These are phyloP conservation scores for Athene cunicularia DNA, from an alignment of 2,113 vertebrate species.

Conservation along the genomic window DNA sequence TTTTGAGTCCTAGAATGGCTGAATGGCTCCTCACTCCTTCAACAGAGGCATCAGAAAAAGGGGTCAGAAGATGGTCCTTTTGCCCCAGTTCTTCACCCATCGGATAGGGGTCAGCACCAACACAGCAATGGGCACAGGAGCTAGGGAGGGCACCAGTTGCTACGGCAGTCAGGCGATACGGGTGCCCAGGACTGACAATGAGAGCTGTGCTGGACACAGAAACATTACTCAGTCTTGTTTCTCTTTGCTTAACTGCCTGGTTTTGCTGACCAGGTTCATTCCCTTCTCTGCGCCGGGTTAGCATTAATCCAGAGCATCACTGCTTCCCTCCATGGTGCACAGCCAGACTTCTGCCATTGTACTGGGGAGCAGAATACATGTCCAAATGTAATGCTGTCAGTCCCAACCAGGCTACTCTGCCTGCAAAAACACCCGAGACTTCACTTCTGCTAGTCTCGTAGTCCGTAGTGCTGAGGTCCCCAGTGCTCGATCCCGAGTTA, in stretches of 20 bases:
- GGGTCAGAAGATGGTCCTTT: not conserved
- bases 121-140: not conserved
- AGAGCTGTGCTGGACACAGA: not conserved
- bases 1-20: not conserved
- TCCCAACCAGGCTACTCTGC: not conserved
- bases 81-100: not conserved
- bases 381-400: not conserved
- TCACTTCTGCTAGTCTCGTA: not conserved
- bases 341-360: not conserved
- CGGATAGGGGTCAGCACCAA: not conserved
- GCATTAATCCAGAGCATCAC: not conserved
- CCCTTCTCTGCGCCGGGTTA: not conserved
- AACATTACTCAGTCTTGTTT: not conserved
- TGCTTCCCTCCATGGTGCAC: not conserved
- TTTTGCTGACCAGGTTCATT: not conserved
- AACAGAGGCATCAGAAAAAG: not conserved
- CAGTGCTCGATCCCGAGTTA: not conserved
- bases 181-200: not conserved
- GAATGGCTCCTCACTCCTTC: not conserved
- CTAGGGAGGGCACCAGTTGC: not conserved
- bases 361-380: not conserved
- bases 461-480: not conserved
- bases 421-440: not conserved
- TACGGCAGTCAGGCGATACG: accelerated
- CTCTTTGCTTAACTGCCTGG: not conserved